Evolutionary conservation across 2,888 invertebrate species (phyloP).

Genomic region (Conchocele bisecta): DNA sequence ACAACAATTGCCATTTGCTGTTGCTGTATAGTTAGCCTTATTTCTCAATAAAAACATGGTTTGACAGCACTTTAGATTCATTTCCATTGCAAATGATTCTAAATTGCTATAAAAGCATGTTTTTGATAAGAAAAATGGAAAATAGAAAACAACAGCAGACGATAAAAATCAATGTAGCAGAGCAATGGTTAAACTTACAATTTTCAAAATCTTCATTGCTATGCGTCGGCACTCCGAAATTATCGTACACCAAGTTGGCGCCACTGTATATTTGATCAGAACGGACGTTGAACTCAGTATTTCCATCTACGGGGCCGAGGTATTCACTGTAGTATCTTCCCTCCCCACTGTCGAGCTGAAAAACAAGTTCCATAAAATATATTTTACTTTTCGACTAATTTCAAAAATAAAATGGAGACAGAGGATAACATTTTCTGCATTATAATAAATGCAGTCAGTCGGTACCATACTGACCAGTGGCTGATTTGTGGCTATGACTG

Average conservation of each 20-base stretch:
- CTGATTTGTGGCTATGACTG: no score
- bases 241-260: constrained; percentile 52
- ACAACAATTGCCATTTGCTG: neutral
- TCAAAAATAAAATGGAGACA: no score
- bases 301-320: constrained; percentile 83
- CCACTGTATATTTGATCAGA: constrained; percentile 56
- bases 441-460: no score
- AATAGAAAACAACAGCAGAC: neutral
- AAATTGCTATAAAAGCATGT: no score
- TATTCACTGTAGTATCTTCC: constrained; percentile 84
- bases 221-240: neutral
- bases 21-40: neutral
- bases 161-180: neutral
- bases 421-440: no score
- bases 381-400: no score
- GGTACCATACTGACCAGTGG: no score
- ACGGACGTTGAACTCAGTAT: constrained; percentile 39
- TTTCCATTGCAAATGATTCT: no score
- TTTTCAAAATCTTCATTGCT: constrained; percentile 28
- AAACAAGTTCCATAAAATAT: no score
- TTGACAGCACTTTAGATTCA: no score
- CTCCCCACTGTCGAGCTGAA: constrained; percentile 98
- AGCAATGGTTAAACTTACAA: constrained; percentile 25
- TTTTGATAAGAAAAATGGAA: neutral
- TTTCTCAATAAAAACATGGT: no score